These are phyloP conservation scores for Alouatta palliata DNA, from an alignment of 2,113 vertebrate genomes.

Conservation along the genomic window DNA sequence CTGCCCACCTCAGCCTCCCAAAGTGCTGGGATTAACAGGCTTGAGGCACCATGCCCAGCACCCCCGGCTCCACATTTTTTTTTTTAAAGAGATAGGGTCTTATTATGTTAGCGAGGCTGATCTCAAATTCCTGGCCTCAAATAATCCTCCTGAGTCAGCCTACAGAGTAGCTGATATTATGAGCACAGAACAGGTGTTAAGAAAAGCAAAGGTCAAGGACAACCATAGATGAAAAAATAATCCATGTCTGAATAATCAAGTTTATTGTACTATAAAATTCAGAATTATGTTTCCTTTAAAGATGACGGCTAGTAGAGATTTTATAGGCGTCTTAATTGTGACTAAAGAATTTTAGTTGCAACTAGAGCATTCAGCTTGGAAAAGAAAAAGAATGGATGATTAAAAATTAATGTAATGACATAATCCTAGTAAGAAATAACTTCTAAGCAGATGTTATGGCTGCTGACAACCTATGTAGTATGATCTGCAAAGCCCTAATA, in stretches of 20 bases:
- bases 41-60: too few species aligned
- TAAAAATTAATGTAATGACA: constrained; percentile 13
- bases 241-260: constrained; percentile 38
- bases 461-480: neutral
- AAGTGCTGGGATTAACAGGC: too few species aligned
- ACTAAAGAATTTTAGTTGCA: constrained; percentile 34
- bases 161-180: neutral
- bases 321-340: constrained; percentile 21
- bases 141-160: neutral
- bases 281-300: constrained; percentile 36
- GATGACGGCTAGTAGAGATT: neutral
- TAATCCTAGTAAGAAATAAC: constrained; percentile 47
- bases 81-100: too few species aligned
- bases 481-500: neutral
- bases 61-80: too few species aligned
- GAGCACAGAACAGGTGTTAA: neutral
- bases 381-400: neutral
- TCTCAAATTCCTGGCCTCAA: neutral
- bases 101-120: too few species aligned
- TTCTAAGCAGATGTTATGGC: neutral
- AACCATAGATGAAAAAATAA: constrained; percentile 41
- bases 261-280: constrained; percentile 40
- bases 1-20: too few species aligned
- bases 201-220: constrained; percentile 43
- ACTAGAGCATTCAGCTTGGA: neutral